Percentiles rank a stretch among this genome's conserved stretches.
These are phyloP conservation scores for Nipponia nippon DNA, from an alignment of 2,113 vertebrate species.

Conservation along the genomic window DNA sequence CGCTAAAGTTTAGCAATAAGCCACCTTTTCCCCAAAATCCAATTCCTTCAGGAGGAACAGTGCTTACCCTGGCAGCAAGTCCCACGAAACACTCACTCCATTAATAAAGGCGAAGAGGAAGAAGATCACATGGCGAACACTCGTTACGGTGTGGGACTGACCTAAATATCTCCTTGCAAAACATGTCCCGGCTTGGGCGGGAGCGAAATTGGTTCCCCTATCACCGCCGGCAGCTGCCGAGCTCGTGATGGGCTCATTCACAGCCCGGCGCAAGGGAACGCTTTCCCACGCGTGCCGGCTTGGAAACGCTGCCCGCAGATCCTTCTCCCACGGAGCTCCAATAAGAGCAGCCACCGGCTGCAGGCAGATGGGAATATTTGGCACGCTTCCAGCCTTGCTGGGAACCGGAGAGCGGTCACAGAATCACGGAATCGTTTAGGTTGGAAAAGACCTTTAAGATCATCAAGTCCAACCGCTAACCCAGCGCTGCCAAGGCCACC, in stretches of 20 bases:
- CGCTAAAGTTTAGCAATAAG: not conserved
- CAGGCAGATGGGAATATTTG: accelerated
- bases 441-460: not conserved
- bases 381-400: accelerated
- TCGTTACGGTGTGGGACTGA: not conserved
- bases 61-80: not conserved
- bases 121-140: accelerated
- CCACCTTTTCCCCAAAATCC: not conserved
- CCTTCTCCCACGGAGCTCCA: not conserved
- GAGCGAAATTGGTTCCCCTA: not conserved
- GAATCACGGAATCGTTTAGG: not conserved
- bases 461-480: not conserved
- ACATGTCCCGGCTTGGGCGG: not conserved
- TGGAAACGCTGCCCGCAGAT: accelerated
- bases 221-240: not conserved
- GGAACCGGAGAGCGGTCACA: not conserved
- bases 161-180: not conserved
- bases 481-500: not conserved
- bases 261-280: accelerated
- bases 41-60: not conserved
- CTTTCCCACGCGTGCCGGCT: not conserved
- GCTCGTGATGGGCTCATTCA: not conserved
- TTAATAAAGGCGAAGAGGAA: not conserved
- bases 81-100: not conserved
- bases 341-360: accelerated